phyloP scores from a whole-genome alignment of 2,888 invertebrate species.

The Aphelenchoides bicaudatus region DNA sequence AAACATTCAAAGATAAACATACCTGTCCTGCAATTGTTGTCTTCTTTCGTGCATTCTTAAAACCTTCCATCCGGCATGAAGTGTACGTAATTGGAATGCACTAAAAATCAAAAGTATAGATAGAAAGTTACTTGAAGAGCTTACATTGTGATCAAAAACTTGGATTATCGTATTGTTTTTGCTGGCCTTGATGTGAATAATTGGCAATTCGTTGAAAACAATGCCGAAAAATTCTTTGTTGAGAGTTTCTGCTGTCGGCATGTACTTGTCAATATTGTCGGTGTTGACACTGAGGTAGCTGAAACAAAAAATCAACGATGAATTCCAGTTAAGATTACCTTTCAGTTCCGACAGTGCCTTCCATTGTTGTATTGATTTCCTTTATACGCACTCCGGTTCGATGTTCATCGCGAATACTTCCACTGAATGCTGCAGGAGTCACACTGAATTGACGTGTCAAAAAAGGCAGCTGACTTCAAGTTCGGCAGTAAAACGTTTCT shows the following conservation, averaged over 20 bases:
- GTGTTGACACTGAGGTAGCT: slow-evolving; percentile 44
- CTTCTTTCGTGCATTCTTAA: slow-evolving; percentile 88
- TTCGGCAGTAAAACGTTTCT: background rate
- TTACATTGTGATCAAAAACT: slow-evolving; percentile 69
- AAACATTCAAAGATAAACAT: too few species aligned
- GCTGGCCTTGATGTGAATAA: slow-evolving; percentile 77
- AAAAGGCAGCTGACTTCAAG: background rate
- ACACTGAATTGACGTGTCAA: background rate
- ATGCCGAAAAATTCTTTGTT: slow-evolving; percentile 49
- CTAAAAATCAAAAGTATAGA: slow-evolving; percentile 16
- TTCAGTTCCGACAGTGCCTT: slow-evolving; percentile 20
- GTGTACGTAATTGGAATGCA: slow-evolving; percentile 45
- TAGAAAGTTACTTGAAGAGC: background rate
- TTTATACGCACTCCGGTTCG: slow-evolving; percentile 8
- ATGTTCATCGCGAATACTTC: slow-evolving; percentile 21
- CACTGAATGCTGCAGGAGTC: background rate
- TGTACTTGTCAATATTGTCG: slow-evolving; percentile 39
- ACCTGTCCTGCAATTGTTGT: slow-evolving; percentile 96
- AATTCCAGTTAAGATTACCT: slow-evolving; percentile 6
- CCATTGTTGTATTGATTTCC: slow-evolving; percentile 15
- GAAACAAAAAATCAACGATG: slow-evolving; percentile 8
- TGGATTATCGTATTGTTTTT: slow-evolving; percentile 83
- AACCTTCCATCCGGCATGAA: slow-evolving; percentile 77
- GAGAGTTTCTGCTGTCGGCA: slow-evolving; percentile 53
- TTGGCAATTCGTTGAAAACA: slow-evolving; percentile 69